Conservation (phyloP, 2,888 invertebrate genomes). For the Deilephila elpenor region DNA sequence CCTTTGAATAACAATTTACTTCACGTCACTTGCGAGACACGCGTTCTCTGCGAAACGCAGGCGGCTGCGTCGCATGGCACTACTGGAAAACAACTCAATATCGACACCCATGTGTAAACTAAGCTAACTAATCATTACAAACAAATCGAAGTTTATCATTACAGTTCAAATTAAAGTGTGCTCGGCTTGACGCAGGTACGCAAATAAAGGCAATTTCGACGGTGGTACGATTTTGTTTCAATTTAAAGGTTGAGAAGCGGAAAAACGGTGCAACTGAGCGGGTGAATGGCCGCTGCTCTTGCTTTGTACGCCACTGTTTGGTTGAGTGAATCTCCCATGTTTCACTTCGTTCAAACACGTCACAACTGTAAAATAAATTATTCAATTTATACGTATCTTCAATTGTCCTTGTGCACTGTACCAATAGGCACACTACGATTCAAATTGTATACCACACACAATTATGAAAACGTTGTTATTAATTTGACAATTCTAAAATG, state of each 20-base stretch:
- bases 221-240: slow-evolving; percentile 70
- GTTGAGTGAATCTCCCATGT: slow-evolving; percentile 60
- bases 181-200: slow-evolving; percentile 8
- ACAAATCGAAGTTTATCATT: not conserved
- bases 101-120: not conserved
- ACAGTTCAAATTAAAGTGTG: not conserved
- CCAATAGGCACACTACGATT: not conserved
- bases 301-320: slow-evolving; percentile 71
- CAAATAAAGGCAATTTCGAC: slow-evolving; percentile 52
- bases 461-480: not conserved
- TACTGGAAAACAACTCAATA: not conserved
- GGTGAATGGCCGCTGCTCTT: slow-evolving; percentile 64
- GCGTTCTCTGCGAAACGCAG: not conserved
- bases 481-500: not conserved
- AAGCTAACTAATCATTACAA: not conserved
- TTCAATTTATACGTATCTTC: slow-evolving; percentile 34
- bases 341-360: slow-evolving; percentile 47
- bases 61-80: not conserved
- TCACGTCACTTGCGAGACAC: slow-evolving; percentile 43
- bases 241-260: slow-evolving; percentile 72
- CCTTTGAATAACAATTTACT: slow-evolving; percentile 65
- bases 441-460: not conserved
- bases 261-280: slow-evolving; percentile 70
- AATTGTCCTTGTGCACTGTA: slow-evolving; percentile 31
- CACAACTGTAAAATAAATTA: slow-evolving; percentile 55